Conservation (phyloP, 2,797 vertebrate species). For the Trichosurus vulpecula region DNA sequence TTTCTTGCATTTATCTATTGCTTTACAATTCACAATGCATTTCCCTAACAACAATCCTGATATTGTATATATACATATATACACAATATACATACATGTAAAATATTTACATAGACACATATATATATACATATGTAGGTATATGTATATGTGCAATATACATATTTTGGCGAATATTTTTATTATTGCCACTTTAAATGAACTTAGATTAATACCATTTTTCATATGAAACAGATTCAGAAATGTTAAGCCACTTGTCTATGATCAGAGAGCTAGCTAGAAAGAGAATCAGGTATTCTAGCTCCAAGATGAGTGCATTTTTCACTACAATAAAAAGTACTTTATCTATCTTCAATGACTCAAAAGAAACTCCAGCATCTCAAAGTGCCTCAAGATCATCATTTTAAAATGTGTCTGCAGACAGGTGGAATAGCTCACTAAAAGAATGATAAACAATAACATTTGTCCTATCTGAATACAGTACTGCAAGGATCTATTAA, state of each 20-base stretch:
- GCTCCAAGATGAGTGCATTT: neutral
- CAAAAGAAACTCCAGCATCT: neutral
- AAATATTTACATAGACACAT: too few relatives aligned
- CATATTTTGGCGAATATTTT: neutral
- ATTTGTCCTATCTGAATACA: conserved; percentile 19
- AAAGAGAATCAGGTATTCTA: neutral
- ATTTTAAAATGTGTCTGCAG: neutral
- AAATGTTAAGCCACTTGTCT: neutral
- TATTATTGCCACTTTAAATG: too few relatives aligned
- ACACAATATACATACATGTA: too few relatives aligned
- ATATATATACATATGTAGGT: too few relatives aligned
- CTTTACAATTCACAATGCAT: neutral
- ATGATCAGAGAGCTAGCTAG: neutral
- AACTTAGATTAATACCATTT: neutral
- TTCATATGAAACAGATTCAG: neutral
- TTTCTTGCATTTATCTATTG: neutral
- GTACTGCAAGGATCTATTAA: neutral
- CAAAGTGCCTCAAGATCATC: neutral
- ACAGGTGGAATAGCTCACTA: neutral
- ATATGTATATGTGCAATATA: too few relatives aligned
- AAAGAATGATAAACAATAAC: conserved; percentile 36
- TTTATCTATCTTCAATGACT: neutral
- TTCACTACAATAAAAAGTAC: neutral
- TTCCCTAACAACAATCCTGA: neutral
- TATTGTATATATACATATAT: too few relatives aligned